Base-by-base conservation (phyloP, 92 coral and sea anemone genomes). In the Zoanthus solanderi region DNA sequence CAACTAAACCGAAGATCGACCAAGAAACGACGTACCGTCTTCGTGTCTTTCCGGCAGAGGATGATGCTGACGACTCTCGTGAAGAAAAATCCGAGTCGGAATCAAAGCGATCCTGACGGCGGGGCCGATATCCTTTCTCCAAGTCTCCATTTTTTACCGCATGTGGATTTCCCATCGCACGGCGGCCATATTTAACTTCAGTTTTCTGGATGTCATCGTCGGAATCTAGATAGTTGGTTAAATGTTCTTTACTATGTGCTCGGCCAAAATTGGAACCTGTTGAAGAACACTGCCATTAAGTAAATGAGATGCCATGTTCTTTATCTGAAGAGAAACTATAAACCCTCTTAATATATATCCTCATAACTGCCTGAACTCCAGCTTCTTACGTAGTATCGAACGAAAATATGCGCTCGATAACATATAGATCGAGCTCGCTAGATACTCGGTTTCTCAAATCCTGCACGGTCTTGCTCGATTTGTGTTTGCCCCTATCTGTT, bases 181-280 rank as follows among this genome's bases (percentile, higher is more conserved):
- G 89, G 42, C 97, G 95, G 16, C 97, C 97, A 90, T 94, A 85
- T 73, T 66, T 85, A 29, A 91, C 90, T 50, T 92, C 97, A 56
- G 68, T 92, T 88, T 85, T 79, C 67, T 53, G 84, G 17, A 42
- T 48, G 45, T 94, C 93, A n/a, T 89, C 90, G 10, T 92, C 92
- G 30, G 90, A 82, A 54, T 90, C 97, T 30, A 90, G 32, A 57
- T 75, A 72, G 44, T 87, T 14, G 37, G 34, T 4, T 69, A 84
- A 71, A 16, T 82, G 83, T 52, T 87, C 93, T 46, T 74, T 87
- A 60, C 90, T 90, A 28, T 81, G 78, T 52, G 90, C 47, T 75
- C 84, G 84, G 58, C 78, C 79, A 23, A 80, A 67, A 80, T 42
- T 60, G 17, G 58, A 23, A 61, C 84, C 90, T 90, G 60, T n/a